Evolutionary conservation across 2,888 invertebrate genomes (phyloP).

Genomic region (Megaustenia siamemsis): DNA sequence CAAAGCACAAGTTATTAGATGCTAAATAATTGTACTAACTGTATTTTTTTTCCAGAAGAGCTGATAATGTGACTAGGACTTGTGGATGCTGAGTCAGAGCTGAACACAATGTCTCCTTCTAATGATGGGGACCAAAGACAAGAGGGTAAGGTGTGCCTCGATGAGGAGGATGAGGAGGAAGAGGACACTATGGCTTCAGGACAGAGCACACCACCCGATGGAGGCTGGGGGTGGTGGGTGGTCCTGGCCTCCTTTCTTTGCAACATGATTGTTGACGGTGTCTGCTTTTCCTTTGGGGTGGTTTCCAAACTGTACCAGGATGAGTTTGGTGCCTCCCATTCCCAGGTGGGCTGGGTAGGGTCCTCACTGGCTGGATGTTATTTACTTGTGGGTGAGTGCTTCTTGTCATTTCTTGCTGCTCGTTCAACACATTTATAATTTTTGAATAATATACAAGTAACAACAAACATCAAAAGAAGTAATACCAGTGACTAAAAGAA

Average conservation of each 20-base stretch:
- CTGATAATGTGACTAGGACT: slow-evolving; percentile 29
- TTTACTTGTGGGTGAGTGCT: slow-evolving; percentile 87
- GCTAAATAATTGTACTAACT: too few relatives aligned
- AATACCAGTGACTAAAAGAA: too few relatives aligned
- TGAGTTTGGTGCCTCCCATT: slow-evolving; percentile 86
- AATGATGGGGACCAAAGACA: neutral
- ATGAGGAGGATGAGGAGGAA: slow-evolving; percentile 57
- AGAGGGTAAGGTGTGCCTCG: slow-evolving; percentile 56
- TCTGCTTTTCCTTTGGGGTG: slow-evolving; percentile 91
- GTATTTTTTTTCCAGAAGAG: neutral
- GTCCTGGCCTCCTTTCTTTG: slow-evolving; percentile 73
- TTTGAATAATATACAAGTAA: too few relatives aligned
- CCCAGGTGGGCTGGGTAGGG: slow-evolving; percentile 89
- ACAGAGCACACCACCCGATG: slow-evolving; percentile 66
- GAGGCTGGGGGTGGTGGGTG: slow-evolving; percentile 78
- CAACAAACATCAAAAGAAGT: too few relatives aligned
- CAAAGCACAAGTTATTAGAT: too few relatives aligned
- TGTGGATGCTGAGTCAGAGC: neutral
- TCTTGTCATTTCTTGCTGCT: too few relatives aligned
- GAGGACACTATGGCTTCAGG: slow-evolving; percentile 30
- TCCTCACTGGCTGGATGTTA: slow-evolving; percentile 94
- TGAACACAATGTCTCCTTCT: neutral
- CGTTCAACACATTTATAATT: too few relatives aligned
- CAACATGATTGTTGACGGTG: slow-evolving; percentile 85
- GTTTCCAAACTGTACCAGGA: slow-evolving; percentile 85